phyloP scores from a whole-genome alignment of 64 coral and sea anemone species.

The Montipora capricornis region DNA sequence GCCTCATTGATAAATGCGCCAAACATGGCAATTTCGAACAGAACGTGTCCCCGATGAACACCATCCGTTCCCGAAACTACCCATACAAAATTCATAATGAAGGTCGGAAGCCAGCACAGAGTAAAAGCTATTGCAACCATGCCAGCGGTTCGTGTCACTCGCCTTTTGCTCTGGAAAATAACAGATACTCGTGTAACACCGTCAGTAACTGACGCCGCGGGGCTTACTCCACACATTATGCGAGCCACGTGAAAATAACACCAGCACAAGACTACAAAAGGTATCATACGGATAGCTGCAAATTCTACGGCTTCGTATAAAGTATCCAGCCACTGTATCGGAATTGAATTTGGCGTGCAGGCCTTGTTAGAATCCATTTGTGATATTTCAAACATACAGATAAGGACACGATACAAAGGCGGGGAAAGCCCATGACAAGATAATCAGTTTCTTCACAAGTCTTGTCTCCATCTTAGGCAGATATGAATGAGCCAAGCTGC shows the following conservation, averaged over 20 bases:
- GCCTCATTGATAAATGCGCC: constrained; percentile 51
- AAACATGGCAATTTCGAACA: constrained; percentile 33
- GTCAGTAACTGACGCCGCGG: neutral
- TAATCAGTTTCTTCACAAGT: constrained; percentile 23
- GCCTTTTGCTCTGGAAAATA: neutral
- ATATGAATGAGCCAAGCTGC: constrained; percentile 43
- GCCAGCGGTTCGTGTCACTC: constrained; percentile 42
- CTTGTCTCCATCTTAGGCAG: constrained; percentile 36
- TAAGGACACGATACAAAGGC: constrained; percentile 23
- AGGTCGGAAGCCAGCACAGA: constrained; percentile 42
- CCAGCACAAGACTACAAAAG: constrained; percentile 10
- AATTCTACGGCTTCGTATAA: constrained; percentile 30
- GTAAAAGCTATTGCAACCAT: constrained; percentile 33
- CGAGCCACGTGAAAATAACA: constrained; percentile 3
- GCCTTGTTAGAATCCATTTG: neutral
- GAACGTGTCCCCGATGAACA: constrained; percentile 1
- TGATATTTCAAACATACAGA: constrained; percentile 19
- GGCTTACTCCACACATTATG: constrained; percentile 9
- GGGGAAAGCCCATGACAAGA: constrained; percentile 41
- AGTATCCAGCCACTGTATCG: constrained; percentile 48
- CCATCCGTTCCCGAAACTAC: neutral
- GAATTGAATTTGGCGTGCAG: constrained; percentile 19
- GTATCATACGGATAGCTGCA: neutral
- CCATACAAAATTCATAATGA: constrained; percentile 24
- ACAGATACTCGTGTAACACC: neutral